These are phyloP conservation scores for Ormia ochracea DNA, from an alignment of 2,888 invertebrate genomes.

Conservation along the genomic window DNA sequence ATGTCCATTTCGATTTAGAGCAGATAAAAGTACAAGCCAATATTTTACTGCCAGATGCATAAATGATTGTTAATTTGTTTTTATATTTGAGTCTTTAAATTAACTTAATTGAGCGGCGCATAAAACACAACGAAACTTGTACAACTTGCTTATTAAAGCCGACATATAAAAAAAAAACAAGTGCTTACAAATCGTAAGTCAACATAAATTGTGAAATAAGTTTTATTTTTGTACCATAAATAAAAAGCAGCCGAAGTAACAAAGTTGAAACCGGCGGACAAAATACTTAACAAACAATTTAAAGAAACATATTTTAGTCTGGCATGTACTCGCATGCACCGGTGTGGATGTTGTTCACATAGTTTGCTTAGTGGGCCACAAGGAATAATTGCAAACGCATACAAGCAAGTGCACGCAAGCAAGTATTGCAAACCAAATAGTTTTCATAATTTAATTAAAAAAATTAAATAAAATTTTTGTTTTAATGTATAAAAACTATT, in stretches of 20 bases:
- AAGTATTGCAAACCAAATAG: too few relatives aligned
- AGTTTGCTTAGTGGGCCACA: too few relatives aligned
- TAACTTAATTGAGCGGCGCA: background rate
- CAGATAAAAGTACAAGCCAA: too few relatives aligned
- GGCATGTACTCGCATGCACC: too few relatives aligned
- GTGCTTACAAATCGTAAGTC: too few relatives aligned
- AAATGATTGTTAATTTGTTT: conserved; percentile 20
- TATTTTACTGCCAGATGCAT: background rate
- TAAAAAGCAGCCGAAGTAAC: background rate
- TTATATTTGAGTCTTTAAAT: background rate
- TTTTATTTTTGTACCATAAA: background rate
- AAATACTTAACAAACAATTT: background rate
- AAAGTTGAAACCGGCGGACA: background rate
- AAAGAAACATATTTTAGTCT: background rate
- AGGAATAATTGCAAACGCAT: too few relatives aligned
- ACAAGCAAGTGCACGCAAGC: too few relatives aligned
- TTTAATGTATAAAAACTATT: too few relatives aligned
- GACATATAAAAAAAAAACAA: background rate
- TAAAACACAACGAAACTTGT: background rate
- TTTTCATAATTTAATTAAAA: too few relatives aligned
- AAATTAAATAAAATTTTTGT: too few relatives aligned
- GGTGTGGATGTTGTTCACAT: too few relatives aligned
- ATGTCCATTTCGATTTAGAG: too few relatives aligned
- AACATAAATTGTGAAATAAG: background rate
- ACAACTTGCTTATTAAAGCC: background rate